A percentile compares a stretch with the other conserved stretches of the same genome.
These are phyloP conservation scores for Lepidurus couesii DNA, from an alignment of 1,140 invertebrate genomes.

Conservation along the genomic window DNA sequence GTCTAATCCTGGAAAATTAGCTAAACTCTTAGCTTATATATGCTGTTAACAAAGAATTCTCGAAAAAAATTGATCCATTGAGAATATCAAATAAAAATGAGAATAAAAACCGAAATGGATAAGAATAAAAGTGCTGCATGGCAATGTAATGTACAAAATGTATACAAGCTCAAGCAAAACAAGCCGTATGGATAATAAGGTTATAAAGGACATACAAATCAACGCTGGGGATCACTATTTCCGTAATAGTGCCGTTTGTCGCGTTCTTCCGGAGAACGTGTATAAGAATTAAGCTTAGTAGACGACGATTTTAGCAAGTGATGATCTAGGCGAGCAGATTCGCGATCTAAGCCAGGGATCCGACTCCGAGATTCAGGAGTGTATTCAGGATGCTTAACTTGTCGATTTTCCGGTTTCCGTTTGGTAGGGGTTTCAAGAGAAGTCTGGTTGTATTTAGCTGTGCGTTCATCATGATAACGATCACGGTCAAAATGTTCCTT, in stretches of 20 bases:
- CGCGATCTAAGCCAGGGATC: constrained; percentile 52
- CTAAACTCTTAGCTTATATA: too few species aligned
- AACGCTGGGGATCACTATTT: neutral
- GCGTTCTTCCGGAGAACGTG: neutral
- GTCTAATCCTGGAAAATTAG: too few species aligned
- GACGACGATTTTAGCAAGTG: constrained; percentile 31
- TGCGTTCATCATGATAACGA: neutral
- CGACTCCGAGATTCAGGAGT: constrained; percentile 36
- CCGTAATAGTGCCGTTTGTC: neutral
- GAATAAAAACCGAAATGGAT: neutral
- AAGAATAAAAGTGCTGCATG: neutral
- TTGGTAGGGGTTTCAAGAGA: neutral
- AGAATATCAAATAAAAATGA: too few species aligned
- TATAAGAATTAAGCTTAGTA: neutral
- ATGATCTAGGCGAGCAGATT: constrained; percentile 47
- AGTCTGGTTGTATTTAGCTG: neutral
- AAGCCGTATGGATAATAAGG: neutral
- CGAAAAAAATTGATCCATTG: too few species aligned
- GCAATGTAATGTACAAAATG: constrained; percentile 8
- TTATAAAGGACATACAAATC: neutral
- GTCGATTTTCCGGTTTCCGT: constrained; percentile 5
- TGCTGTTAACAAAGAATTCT: too few species aligned
- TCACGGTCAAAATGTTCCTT: neutral
- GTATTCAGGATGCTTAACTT: neutral
- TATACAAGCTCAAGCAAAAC: neutral